Conservation (phyloP, 92 coral and sea anemone species). For the Palythoa heliodiscus region DNA sequence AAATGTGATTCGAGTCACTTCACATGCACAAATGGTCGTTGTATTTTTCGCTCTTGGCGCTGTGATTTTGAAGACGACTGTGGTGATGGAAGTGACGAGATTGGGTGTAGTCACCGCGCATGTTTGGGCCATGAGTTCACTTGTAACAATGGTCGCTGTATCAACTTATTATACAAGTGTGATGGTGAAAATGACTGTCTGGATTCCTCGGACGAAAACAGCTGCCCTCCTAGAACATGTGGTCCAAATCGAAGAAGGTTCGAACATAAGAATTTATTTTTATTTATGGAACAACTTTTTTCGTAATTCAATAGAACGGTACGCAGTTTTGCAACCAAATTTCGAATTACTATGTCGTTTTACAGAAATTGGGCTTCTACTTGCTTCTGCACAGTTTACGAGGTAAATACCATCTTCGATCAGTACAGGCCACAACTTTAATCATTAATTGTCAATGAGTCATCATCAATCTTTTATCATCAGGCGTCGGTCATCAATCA, state of each 20-base stretch:
- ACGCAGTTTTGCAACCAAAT: no score
- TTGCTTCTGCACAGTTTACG: no score
- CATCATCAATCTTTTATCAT: no score
- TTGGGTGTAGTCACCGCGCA: conserved; percentile 63
- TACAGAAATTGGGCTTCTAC: no score
- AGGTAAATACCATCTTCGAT: no score
- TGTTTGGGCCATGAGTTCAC: conserved; percentile 79
- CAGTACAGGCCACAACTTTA: no score
- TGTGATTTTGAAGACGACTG: conserved; percentile 88
- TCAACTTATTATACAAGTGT: conserved; percentile 67
- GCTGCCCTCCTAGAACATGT: conserved; percentile 74
- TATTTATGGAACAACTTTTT: background rate
- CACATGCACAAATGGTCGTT: conserved; percentile 80
- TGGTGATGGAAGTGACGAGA: conserved; percentile 88
- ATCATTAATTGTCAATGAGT: no score
- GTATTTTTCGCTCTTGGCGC: conserved; percentile 76
- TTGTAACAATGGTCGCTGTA: conserved; percentile 89
- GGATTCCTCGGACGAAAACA: conserved; percentile 85
- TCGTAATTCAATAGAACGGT: background rate
- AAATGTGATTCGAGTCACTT: conserved; percentile 58
- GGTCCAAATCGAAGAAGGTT: conserved; percentile 63
- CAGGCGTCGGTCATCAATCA: no score
- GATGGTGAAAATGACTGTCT: conserved; percentile 94
- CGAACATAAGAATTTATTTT: background rate
- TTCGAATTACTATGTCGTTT: no score